These are phyloP conservation scores for Berghia stephanieae DNA, from an alignment of 1,140 invertebrate genomes.

Conservation along the genomic window DNA sequence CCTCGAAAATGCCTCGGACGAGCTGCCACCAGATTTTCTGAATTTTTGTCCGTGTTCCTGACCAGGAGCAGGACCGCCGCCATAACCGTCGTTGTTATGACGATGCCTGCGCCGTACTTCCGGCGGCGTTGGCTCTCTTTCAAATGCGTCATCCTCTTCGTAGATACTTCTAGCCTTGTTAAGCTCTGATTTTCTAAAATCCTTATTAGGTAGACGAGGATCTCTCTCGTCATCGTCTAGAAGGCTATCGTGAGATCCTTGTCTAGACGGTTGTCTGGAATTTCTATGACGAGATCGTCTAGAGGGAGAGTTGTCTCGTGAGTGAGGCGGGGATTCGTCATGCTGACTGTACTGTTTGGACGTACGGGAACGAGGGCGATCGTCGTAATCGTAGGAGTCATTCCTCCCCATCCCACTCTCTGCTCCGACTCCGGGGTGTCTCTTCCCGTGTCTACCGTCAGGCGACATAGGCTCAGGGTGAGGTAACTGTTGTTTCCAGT, in stretches of 20 bases:
- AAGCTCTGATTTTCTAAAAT: conserved; percentile 79
- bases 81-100: conserved; percentile 32
- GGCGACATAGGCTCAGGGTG: conserved; percentile 35
- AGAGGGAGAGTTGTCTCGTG: conserved; percentile 46
- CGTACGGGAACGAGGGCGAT: background rate
- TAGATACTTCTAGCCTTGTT: conserved; percentile 71
- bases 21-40: conserved; percentile 48
- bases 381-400: conserved; percentile 29
- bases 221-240: conserved; percentile 46
- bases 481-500: conserved; percentile 58
- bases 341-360: conserved; percentile 33
- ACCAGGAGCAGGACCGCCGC: background rate
- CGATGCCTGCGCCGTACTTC: conserved; percentile 23
- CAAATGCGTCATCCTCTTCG: conserved; percentile 40
- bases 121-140: conserved; percentile 30
- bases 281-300: conserved; percentile 32
- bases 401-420: conserved; percentile 34
- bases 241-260: conserved; percentile 46
- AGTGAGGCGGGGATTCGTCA: conserved; percentile 35
- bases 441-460: conserved; percentile 29
- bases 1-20: conserved; percentile 53
- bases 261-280: conserved; percentile 34
- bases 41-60: conserved; percentile 19
- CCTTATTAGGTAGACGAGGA: conserved; percentile 72
- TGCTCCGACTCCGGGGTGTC: conserved; percentile 40